A percentile compares a stretch with the other conserved stretches of the same genome.
Conservation (phyloP, 2,113 vertebrate genomes). For the Oreochromis niloticus region DNA sequence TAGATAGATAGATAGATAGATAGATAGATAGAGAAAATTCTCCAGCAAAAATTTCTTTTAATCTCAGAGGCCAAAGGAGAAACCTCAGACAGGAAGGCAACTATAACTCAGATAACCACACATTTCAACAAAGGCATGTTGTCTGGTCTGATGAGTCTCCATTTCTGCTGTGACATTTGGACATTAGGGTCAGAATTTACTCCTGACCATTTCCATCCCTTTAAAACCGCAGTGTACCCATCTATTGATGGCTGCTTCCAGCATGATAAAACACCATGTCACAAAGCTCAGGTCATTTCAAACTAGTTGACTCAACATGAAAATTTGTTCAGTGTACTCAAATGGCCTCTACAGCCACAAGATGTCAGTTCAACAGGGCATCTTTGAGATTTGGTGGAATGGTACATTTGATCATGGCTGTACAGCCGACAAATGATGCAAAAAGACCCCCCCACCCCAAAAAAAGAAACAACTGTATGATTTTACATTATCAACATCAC, state of each 20-base stretch:
- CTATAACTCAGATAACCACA: neutral
- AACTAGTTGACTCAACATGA: neutral
- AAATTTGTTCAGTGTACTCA: neutral
- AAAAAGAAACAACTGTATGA: neutral
- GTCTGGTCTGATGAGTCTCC: neutral
- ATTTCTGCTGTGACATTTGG: neutral
- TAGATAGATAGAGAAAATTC: neutral
- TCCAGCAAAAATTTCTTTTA: too few species aligned
- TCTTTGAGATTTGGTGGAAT: neutral
- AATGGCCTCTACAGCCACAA: neutral
- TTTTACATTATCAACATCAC: neutral
- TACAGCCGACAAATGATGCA: neutral
- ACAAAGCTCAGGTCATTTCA: too few species aligned
- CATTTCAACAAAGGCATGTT: neutral
- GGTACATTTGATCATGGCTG: neutral
- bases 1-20: accelerated
- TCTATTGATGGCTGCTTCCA: too few species aligned
- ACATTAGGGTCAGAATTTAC: neutral
- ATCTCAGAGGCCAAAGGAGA: too few species aligned
- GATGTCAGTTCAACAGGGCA: neutral
- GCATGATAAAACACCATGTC: too few species aligned
- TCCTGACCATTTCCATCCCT: neutral
- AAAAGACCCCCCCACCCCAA: neutral
- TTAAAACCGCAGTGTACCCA: too few species aligned
- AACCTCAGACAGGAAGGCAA: neutral